Conservation (phyloP, 2,888 invertebrate genomes). For the Platycheirus albimanus region DNA sequence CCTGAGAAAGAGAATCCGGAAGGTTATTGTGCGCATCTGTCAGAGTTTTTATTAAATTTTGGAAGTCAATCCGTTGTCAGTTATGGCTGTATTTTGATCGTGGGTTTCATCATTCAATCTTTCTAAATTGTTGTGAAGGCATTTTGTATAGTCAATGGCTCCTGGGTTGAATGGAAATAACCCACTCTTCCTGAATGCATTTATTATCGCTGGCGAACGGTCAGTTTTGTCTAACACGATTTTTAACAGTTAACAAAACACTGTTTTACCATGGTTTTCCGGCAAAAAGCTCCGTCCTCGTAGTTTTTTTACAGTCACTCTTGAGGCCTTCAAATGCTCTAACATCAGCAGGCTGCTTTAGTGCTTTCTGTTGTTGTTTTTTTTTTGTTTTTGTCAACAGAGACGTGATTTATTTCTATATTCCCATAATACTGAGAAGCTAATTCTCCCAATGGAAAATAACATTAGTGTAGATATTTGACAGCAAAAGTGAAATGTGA, state of each 20-base stretch:
- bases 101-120: background rate
- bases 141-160: conserved; percentile 10
- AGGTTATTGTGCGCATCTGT: background rate
- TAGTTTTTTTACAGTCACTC: conserved; percentile 3
- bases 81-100: no score
- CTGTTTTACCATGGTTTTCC: conserved; percentile 22
- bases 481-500: no score
- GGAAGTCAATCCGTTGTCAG: no score
- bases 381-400: no score
- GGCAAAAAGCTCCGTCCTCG: conserved; percentile 28
- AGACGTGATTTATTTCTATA: no score
- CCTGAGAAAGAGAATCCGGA: background rate
- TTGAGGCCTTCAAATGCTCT: conserved; percentile 23
- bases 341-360: conserved; percentile 46
- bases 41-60: no score
- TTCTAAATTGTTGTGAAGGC: conserved; percentile 21
- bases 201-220: background rate
- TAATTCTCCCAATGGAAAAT: no score
- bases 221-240: conserved; percentile 26
- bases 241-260: no score
- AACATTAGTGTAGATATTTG: no score
- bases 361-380: no score
- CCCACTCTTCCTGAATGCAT: conserved; percentile 10
- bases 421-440: no score
- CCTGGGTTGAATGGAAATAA: conserved; percentile 2